Evolutionary conservation across 2,113 vertebrate species (phyloP).

Genomic region (human (Homo sapiens)): DNA sequence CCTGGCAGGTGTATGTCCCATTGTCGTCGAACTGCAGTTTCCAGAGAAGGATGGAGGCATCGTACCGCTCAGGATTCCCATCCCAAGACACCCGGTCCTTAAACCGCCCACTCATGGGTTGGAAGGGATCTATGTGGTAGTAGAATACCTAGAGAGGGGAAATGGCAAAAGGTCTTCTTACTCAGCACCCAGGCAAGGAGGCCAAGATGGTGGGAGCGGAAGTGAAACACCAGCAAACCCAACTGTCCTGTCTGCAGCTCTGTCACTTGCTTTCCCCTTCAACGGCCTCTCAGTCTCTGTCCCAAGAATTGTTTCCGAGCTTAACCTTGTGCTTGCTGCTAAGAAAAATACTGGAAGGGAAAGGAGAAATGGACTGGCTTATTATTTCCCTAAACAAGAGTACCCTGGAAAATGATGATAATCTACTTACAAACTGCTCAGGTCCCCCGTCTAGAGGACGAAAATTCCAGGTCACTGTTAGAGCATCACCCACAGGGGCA

Average conservation of each 20-base stretch:
- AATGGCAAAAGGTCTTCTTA: not conserved
- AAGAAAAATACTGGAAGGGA: not conserved
- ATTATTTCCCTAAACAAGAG: not conserved
- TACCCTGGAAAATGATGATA: not conserved
- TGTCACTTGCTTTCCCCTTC: not conserved
- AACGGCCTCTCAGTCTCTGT: not conserved
- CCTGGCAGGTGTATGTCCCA: constrained; percentile 93
- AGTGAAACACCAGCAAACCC: not conserved
- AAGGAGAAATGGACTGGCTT: not conserved
- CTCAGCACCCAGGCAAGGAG: not conserved
- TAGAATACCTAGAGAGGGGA: constrained; percentile 88
- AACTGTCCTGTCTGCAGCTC: not conserved
- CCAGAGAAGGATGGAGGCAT: constrained; percentile 90
- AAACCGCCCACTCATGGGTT: constrained; percentile 85
- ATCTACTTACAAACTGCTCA: constrained; percentile 89
- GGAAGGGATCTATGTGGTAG: constrained; percentile 86
- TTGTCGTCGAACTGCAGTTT: constrained; percentile 92
- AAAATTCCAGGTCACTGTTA: constrained; percentile 91
- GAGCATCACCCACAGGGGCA: constrained; percentile 77
- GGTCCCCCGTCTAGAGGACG: constrained; percentile 85
- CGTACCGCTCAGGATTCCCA: constrained; percentile 87
- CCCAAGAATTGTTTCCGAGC: not conserved
- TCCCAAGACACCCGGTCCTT: constrained; percentile 88
- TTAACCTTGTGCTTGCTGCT: not conserved
- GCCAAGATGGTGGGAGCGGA: accelerated